Evolutionary conservation across 2,888 invertebrate genomes (phyloP), one percentile per base, ranked within the genome.

Genomic region (Strigamia maritima): DNA sequence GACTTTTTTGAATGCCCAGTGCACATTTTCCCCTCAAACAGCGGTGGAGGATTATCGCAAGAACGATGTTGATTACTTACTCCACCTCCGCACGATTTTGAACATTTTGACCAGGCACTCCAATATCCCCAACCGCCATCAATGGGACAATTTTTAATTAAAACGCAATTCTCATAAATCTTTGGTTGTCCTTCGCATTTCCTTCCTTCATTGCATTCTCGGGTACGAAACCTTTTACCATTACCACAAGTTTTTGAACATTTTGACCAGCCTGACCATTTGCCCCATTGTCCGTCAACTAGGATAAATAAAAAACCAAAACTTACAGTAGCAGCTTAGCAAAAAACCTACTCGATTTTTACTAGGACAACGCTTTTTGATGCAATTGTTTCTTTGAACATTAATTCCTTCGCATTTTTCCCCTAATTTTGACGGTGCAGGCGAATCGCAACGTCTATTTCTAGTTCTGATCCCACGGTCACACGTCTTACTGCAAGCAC

Each of bases 191-290:
- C 85, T 8, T 86, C 86, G 2, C 89, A 89, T 2, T 83, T 80
- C 35, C 83, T 83, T 0, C 88, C 88, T 3, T 87, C 87, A 82
- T 84, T 84, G 81, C 87, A 87, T 16, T 81, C 79, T 44, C 87
- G 82, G 22, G 80, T 81, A 76, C 86, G 82, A 31, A 82, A 83
- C 80, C 83, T 83, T 28, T 82, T 81, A 0, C 86, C 86, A 44
- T 80, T 81, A 1, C 86, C 86, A 83, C 87, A 87, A 0, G 85
- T 82, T 12, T 82, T 83, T 19, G 85, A 85, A 80, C 87, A 89
- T 2, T 84, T 82, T 12, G 85, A 85, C 88, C 88, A 89, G 4
- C 82, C 81, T 10, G 84, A 83, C 88, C 88, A 89, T 0, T 82
- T 81, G 60, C 86, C 84, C 89, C 88, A 86, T 31, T 81, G 79